These are phyloP conservation scores for Apis laboriosa DNA, from an alignment of 1,140 invertebrate genomes.

Conservation along the genomic window DNA sequence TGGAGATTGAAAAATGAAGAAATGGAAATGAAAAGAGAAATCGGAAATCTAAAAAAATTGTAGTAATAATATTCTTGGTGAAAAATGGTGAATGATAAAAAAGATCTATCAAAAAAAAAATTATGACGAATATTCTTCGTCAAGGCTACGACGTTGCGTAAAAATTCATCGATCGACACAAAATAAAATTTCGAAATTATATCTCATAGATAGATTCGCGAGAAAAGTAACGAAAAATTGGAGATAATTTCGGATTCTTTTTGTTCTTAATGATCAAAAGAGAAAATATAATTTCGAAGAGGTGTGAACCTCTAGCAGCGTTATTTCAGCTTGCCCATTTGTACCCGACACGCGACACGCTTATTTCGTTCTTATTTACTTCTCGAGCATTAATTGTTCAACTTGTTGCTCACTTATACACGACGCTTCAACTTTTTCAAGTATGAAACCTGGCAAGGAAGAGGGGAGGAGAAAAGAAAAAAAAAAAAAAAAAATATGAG, in stretches of 20 bases:
- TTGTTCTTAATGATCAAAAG: neutral
- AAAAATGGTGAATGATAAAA: too few relatives aligned
- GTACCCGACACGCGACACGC: slow-evolving; percentile 3
- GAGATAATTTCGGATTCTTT: neutral
- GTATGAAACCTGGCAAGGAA: neutral
- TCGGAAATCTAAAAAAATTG: too few relatives aligned
- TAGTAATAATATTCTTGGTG: too few relatives aligned
- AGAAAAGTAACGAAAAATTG: neutral
- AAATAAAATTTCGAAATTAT: too few relatives aligned
- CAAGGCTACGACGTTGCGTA: too few relatives aligned
- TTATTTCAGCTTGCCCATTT: slow-evolving; percentile 1
- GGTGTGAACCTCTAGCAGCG: neutral
- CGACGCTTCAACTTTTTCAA: slow-evolving; percentile 41
- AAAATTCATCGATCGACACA: too few relatives aligned
- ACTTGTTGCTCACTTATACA: slow-evolving; percentile 52
- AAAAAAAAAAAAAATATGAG: slow-evolving; percentile 1
- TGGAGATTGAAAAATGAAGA: too few relatives aligned
- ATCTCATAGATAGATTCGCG: too few relatives aligned
- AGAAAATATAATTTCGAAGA: neutral
- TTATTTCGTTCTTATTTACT: slow-evolving; percentile 32
- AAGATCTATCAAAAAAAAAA: too few relatives aligned
- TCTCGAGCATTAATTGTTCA: slow-evolving; percentile 27
- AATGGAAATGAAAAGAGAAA: too few relatives aligned
- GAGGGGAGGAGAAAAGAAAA: too few relatives aligned
- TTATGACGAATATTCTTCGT: too few relatives aligned